These are phyloP conservation scores for Euthynnus affinis DNA, from an alignment of 2,797 vertebrate species.

Conservation along the genomic window DNA sequence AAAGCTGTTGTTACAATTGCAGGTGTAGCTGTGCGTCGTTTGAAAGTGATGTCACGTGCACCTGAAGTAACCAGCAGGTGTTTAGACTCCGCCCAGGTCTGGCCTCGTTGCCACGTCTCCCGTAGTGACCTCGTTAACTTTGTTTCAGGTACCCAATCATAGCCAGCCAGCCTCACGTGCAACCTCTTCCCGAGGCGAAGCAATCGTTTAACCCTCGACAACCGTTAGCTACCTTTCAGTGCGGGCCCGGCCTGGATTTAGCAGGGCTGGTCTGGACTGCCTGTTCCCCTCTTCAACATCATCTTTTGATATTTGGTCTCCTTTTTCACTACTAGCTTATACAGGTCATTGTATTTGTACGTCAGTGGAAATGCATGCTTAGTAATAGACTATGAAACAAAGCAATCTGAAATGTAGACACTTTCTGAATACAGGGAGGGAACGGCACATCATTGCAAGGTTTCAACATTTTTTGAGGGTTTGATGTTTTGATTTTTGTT, in stretches of 20 bases:
- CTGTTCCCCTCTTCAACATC: constrained; percentile 38
- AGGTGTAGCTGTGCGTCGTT: constrained; percentile 12
- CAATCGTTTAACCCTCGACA: constrained; percentile 79
- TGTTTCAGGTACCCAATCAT: constrained; percentile 84
- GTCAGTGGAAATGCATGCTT: constrained; percentile 41
- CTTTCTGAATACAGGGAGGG: constrained; percentile 35
- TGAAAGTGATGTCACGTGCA: constrained; percentile 2
- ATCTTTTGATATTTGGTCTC: constrained; percentile 50
- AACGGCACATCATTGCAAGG: constrained; percentile 17
- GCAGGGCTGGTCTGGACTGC: constrained; percentile 37
- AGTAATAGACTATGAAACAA: constrained; percentile 41
- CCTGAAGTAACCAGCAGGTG: constrained; percentile 36
- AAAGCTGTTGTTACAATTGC: constrained; percentile 24
- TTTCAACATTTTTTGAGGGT: constrained; percentile 12
- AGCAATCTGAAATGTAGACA: constrained; percentile 48
- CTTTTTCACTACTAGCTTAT: constrained; percentile 22
- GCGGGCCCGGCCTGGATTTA: constrained; percentile 58
- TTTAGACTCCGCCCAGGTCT: constrained; percentile 49
- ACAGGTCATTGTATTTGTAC: constrained; percentile 39
- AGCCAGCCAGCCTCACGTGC: constrained; percentile 82
- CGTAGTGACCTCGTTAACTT: constrained; percentile 82
- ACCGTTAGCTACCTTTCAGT: constrained; percentile 84
- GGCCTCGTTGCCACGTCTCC: constrained; percentile 70
- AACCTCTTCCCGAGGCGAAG: constrained; percentile 68
- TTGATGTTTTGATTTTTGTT: constrained; percentile 43